These are phyloP conservation scores for Trialeurodes vaporariorum DNA, from an alignment of 1,140 invertebrate genomes.

Conservation along the genomic window DNA sequence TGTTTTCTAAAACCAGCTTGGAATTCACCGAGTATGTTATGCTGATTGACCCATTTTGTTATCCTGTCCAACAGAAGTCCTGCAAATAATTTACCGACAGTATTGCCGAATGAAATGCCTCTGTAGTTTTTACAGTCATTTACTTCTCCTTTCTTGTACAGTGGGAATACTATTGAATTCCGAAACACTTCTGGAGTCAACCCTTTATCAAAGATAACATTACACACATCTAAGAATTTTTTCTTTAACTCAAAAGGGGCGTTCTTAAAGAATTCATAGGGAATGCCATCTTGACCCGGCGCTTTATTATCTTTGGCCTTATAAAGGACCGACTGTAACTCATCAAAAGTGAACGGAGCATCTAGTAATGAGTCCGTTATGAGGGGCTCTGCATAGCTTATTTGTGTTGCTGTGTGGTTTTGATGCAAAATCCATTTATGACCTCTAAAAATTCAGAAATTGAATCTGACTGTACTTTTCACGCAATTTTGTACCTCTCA, in stretches of 20 bases:
- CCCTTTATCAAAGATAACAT: neutral
- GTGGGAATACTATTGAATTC: constrained; percentile 10
- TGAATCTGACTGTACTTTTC: too few species aligned
- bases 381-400: neutral
- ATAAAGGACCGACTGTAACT: neutral
- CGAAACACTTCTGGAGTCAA: constrained; percentile 1
- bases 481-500: too few species aligned
- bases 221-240: neutral
- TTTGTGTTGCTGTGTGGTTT: too few species aligned
- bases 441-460: too few species aligned
- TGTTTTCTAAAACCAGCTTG: constrained; percentile 9
- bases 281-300: constrained; percentile 2
- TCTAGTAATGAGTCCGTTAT: neutral
- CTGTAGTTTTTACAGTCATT: constrained; percentile 12
- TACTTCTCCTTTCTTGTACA: constrained; percentile 15
- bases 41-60: neutral
- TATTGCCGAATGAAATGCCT: constrained; percentile 15
- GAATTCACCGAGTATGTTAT: constrained; percentile 5
- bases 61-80: neutral
- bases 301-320: constrained; percentile 5
- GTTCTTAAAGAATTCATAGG: constrained; percentile 8
- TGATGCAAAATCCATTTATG: too few species aligned
- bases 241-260: neutral
- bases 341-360: neutral
- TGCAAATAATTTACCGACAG: constrained; percentile 10